Evolutionary conservation across 2,888 invertebrate genomes (phyloP), one percentile per base, ranked within the genome.

Genomic region (Notodromas monacha): DNA sequence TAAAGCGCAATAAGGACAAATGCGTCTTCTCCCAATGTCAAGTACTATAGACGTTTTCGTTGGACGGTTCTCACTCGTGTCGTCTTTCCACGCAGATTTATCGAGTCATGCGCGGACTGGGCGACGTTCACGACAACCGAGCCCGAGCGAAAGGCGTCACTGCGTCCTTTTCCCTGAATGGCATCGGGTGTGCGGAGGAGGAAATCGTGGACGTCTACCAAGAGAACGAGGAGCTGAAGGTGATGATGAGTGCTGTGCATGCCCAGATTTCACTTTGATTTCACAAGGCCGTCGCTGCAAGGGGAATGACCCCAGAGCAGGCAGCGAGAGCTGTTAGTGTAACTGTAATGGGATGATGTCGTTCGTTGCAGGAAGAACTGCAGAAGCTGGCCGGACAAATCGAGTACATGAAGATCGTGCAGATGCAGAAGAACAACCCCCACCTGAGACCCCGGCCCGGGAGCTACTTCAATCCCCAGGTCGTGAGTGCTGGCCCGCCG

Each of bases 351-450:
- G n/a, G n/a, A n/a, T 35, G 13, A 26, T 29, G 6, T 12, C 30
- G 27, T 31, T 36, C 14, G 36, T 45, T 46, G 4, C 47, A 74
- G 73, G 77, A 79, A 46, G 76, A 79, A 52, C 67, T 79, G 16
- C 77, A 77, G 43, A 77, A 76, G 46, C 52, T 79, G 37, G 77
- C 77, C 1, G 72, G 73, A 14, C 76, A 77, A 50, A 76, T 79
- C 40, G 77, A 79, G 49, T 73, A 73, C 50, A 74, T 77, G 73
- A 74, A 74, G 54, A 76, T 76, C 48, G 74, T 77, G 12, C 72
- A 76, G 44, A 77, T 79, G 77, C 73, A 76, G 51, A 65, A 73
- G 57, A 72, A 77, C 54, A 79, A 79, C 49, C 58, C 76, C 4
- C 77, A 77, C 48, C 52, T 79, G 39, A 68, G 73, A 41, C 73